Evolutionary conservation across 2,888 invertebrate genomes (phyloP), one percentile per base, ranked within the genome.

Genomic region (Leptopilina syphax): DNA sequence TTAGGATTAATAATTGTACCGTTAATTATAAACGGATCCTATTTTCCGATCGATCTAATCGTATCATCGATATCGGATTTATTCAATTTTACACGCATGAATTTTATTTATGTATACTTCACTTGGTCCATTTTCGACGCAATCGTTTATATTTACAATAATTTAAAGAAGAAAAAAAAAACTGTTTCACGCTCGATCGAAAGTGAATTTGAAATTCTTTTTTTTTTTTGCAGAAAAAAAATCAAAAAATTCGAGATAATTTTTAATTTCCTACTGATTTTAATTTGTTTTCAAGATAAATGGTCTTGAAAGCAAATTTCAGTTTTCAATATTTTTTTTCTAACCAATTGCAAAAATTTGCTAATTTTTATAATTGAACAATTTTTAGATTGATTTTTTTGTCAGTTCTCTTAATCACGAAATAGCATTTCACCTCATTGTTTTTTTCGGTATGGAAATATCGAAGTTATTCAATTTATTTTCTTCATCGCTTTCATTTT

Each of bases 381-480:
- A n/a, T 76, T 63, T 70, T 70, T 79, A 77, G 76, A 81, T 80
- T 50, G 50, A 44, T 50, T 50, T 3, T 73, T 54, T 73, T 54
- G 24, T 57, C 34, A 34, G 34, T 3, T 34, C 73, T 73, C 41
- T 57, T 57, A 73, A 73, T 73, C 73, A 73, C 41, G n/a, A 85
- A 79, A 84, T 83, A 86, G 88, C 86, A 88, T 87, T 89, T 88
- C 90, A 88, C 89, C 86, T 87, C 87, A 86, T 87, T 88, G 87
- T 86, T 84, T 84, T 44, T 50, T 63, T 89, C 86, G 88, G 88
- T 87, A 89, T 86, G 76, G 95, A 91, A 89, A 88, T 89, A 90
- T 92, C 90, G 85, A 88, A 89, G 86, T 86, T 87, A 88, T 85
- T 86, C 84, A 87, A 87, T 87, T 84, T 84, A 83, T 83, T 85